Evolutionary conservation across 2,888 invertebrate species (phyloP), one percentile per base, ranked within the genome.

Genomic region (Coecobrya sp.): DNA sequence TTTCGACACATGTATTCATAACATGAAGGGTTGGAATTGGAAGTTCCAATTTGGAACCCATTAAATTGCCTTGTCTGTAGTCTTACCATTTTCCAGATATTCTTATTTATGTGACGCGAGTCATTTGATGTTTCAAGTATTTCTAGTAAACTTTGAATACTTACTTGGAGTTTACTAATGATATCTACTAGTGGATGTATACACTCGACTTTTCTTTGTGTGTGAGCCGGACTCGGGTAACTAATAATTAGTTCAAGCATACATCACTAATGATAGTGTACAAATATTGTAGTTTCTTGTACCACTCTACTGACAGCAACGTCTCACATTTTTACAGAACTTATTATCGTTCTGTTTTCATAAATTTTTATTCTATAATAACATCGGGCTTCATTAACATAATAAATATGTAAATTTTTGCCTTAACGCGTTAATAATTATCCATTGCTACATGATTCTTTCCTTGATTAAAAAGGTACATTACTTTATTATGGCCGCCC

Each of bases 231-330:
- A 36, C 52, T 81, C 13, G 4, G 1, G n/a, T 27, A 81, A 4
- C 52, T 27, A 25, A 27, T 81, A 81, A 81, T 81, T 81, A 81
- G 81, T 81, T 81, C 81, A 52, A 55, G 27, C 55, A 81, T 42
- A 27, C 81, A 16, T 7, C 10, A 25, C 2, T 81, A 55, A 55
- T 81, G 1, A 81, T 81, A 55, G 55, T 10, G 10, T 27, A 22
- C 1, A 27, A 5, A 49, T 49, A 25, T 19, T 13, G 49, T n/a
- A 10, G 16, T 73, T 16, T 16, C 16, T 49, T 2, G 42, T 16
- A 0, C 25, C 22, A 49, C 45, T 49, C 1, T 13, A 7, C 11
- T 13, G 1, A 49, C 7, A 49, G 13, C 49, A 49, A 49, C 49
- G 10, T 49, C 13, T 49, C 7, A 36, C 36, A 36, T 36, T 36